Conservation (phyloP, 2,888 invertebrate genomes). For the Cephus sareptanus region DNA sequence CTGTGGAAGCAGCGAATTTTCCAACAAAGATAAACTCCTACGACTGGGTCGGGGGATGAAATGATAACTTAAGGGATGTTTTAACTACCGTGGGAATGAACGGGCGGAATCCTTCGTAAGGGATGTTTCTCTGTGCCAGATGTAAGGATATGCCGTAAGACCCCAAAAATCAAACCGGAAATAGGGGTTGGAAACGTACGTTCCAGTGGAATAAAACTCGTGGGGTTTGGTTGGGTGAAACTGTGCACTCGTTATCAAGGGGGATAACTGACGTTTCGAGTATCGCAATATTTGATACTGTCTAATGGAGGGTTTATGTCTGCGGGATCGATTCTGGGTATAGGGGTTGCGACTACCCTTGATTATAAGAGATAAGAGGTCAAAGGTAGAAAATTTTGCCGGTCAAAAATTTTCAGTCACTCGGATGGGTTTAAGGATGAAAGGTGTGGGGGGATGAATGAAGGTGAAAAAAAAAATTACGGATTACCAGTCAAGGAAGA, state of each 20-base stretch:
- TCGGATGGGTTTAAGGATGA: neutral
- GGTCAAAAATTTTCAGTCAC: neutral
- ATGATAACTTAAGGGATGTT: neutral
- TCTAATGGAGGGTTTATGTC: neutral
- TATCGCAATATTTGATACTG: neutral
- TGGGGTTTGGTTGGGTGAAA: neutral
- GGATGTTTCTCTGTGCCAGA: neutral
- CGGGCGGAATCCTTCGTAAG: neutral
- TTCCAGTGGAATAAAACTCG: neutral
- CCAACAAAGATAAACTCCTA: neutral
- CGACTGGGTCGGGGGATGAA: no score
- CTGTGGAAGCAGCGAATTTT: neutral
- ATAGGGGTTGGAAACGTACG: neutral
- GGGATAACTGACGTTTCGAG: neutral
- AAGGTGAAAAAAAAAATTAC: neutral
- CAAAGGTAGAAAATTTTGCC: neutral
- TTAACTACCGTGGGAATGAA: neutral
- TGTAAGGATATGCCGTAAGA: neutral
- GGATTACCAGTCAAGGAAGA: neutral
- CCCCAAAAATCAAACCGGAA: neutral
- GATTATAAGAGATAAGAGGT: neutral
- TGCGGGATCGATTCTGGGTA: neutral
- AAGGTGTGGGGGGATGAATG: neutral
- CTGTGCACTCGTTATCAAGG: neutral
- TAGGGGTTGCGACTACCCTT: neutral